Percentiles rank a stretch among this genome's conserved stretches.
These are phyloP conservation scores for Heliopora coerulea DNA, from an alignment of 92 coral and sea anemone genomes.

Conservation along the genomic window DNA sequence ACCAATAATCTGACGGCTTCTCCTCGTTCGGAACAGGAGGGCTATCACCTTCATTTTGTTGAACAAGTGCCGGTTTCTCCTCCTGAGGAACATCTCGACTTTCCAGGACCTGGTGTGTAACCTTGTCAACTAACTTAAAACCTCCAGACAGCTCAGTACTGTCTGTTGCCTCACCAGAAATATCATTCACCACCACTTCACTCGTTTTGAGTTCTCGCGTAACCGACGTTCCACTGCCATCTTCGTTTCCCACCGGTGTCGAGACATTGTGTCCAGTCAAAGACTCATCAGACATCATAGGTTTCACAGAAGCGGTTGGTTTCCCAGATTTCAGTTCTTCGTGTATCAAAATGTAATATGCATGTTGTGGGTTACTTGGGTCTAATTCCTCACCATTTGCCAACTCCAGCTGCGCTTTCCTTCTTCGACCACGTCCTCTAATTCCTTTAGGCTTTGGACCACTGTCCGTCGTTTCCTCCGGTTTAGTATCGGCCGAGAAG, in stretches of 20 bases:
- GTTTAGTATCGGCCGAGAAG: conserved; percentile 34
- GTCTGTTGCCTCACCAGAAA: neutral
- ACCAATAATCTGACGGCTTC: conserved; percentile 19
- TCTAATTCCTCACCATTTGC: conserved; percentile 14
- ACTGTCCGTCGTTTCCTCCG: conserved; percentile 25
- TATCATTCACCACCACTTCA: neutral
- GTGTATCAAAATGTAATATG: conserved; percentile 40
- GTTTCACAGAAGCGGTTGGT: conserved; percentile 94
- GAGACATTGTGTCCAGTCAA: conserved; percentile 39
- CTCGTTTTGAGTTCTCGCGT: neutral
- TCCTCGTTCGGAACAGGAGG: conserved; percentile 18
- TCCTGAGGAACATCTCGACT: conserved; percentile 4
- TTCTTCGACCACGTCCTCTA: conserved; percentile 43
- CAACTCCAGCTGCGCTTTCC: conserved; percentile 40
- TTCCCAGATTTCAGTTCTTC: conserved; percentile 54
- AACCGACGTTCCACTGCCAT: neutral
- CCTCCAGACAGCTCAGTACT: neutral
- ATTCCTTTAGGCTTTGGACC: conserved; percentile 43
- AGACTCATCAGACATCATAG: conserved; percentile 65
- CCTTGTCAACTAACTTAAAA: neutral
- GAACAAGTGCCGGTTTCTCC: conserved; percentile 3
- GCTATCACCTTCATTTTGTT: conserved; percentile 8
- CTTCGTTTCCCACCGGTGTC: neutral
- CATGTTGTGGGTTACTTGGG: conserved; percentile 26
- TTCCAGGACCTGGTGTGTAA: neutral